phyloP scores from a whole-genome alignment of 2,113 vertebrate species.

The Catagonus wagneri region DNA sequence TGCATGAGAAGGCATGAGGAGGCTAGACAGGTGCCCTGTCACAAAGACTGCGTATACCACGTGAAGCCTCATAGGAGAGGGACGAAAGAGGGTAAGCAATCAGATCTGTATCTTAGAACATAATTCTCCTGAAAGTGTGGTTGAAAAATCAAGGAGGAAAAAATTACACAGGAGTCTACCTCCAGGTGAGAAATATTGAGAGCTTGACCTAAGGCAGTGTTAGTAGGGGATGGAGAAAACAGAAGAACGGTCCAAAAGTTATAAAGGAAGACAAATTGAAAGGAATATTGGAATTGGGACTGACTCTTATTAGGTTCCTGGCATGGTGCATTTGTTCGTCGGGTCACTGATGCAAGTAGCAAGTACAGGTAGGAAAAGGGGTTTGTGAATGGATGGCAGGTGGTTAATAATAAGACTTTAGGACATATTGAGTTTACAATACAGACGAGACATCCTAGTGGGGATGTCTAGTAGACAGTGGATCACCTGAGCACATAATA shows the following conservation, averaged over 20 bases:
- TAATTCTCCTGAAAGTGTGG: neutral
- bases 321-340: neutral
- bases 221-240: neutral
- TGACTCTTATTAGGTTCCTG: neutral
- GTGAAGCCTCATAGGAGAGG: neutral
- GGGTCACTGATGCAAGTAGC: neutral
- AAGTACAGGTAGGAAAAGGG: neutral
- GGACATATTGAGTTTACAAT: neutral
- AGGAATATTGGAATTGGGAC: neutral
- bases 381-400: neutral
- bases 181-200: neutral
- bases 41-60: neutral
- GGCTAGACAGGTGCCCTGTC: neutral
- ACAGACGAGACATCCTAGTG: neutral
- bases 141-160: neutral
- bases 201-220: neutral
- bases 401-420: neutral
- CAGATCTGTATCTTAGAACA: slow-evolving; percentile 10
- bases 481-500: neutral
- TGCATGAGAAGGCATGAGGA: too few species aligned
- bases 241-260: neutral
- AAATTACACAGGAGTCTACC: neutral
- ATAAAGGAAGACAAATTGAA: neutral
- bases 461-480: neutral
- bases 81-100: neutral